These are phyloP conservation scores for Helarctos malayanus DNA, from an alignment of 2,797 vertebrate species.

Conservation along the genomic window DNA sequence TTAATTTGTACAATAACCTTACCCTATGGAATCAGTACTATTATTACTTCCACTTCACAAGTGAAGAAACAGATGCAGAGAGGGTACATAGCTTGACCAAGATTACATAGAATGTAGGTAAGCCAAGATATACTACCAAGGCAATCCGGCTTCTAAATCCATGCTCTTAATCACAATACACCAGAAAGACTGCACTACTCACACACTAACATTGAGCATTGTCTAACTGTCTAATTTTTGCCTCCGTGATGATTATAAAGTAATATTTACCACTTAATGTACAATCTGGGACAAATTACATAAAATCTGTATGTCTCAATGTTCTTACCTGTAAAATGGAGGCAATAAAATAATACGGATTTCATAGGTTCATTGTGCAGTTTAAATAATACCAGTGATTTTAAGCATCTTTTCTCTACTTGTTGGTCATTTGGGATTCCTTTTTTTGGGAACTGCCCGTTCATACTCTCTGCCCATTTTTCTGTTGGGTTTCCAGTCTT, in stretches of 20 bases:
- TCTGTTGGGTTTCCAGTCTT: neutral
- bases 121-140: constrained; percentile 2
- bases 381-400: neutral
- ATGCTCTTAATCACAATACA: neutral
- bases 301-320: neutral
- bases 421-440: neutral
- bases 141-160: neutral
- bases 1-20: constrained; percentile 20
- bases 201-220: neutral
- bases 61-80: neutral
- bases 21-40: neutral
- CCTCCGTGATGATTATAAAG: neutral
- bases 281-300: neutral
- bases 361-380: neutral
- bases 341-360: constrained; percentile 13
- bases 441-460: neutral
- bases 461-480: neutral
- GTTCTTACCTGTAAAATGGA: constrained; percentile 9
- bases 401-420: constrained; percentile 2
- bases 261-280: neutral
- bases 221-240: neutral
- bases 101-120: constrained; percentile 2
- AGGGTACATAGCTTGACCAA: neutral
- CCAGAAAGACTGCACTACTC: neutral
- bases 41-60: neutral